These are phyloP conservation scores for Lophotriccus pileatus DNA, from an alignment of 2,797 vertebrate species.

Conservation along the genomic window DNA sequence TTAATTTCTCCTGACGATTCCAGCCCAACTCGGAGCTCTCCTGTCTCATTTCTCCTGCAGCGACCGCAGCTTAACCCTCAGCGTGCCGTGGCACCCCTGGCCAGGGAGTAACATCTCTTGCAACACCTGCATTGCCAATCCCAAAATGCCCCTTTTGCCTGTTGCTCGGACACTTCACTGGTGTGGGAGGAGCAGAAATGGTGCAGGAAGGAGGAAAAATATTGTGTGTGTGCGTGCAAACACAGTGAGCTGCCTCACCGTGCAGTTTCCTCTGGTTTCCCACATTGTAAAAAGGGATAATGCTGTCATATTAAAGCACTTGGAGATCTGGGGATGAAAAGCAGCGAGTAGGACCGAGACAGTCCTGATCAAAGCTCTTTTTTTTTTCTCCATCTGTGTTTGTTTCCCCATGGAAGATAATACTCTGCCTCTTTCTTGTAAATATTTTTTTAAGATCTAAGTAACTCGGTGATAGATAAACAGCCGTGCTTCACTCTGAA, in stretches of 20 bases:
- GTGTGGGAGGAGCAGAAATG: neutral
- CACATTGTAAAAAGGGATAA: conserved; percentile 12
- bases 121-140: fast-evolving
- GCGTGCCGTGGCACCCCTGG: fast-evolving
- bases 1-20: neutral
- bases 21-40: neutral
- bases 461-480: conserved; percentile 1
- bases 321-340: conserved; percentile 40
- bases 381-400: conserved; percentile 38
- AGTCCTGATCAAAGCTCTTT: conserved; percentile 51
- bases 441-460: conserved; percentile 57
- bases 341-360: neutral
- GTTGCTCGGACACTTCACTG: fast-evolving
- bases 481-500: neutral
- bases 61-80: neutral
- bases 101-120: neutral
- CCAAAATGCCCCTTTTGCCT: neutral
- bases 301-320: conserved; percentile 35
- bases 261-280: neutral
- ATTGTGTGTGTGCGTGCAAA: neutral
- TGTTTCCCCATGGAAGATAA: conserved; percentile 55
- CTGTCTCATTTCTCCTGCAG: neutral
- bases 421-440: conserved; percentile 54
- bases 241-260: neutral
- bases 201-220: neutral